A percentile compares a stretch with the other conserved stretches of the same genome.
These are phyloP conservation scores for Leucophenga maculata DNA, from an alignment of 2,888 invertebrate genomes.

Conservation along the genomic window DNA sequence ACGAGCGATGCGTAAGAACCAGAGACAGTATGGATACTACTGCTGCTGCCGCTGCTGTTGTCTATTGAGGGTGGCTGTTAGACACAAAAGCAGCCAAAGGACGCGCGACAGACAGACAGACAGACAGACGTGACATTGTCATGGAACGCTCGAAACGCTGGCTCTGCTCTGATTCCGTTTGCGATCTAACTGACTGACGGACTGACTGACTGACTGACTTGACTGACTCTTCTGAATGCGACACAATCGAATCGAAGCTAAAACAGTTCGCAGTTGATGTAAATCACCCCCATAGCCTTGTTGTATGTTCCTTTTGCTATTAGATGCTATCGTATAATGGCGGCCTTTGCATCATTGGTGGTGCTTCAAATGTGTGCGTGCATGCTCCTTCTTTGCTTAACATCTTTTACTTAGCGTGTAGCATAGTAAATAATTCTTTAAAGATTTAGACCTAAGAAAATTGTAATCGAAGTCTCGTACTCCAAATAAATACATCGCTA, in stretches of 20 bases:
- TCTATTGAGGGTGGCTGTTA: background rate
- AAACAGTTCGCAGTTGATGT: constrained; percentile 33
- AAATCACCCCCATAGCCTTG: constrained; percentile 43
- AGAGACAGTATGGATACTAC: constrained; percentile 1
- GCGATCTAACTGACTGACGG: background rate
- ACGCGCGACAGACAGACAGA: background rate
- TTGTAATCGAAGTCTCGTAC: background rate
- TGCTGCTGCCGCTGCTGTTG: background rate
- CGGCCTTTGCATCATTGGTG: background rate
- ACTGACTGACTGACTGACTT: too few species aligned
- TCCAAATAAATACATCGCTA: background rate
- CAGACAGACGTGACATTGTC: constrained; percentile 17
- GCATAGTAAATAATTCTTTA: constrained; percentile 63
- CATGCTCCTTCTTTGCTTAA: background rate
- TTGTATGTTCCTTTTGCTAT: background rate
- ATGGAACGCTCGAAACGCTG: background rate
- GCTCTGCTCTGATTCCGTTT: background rate
- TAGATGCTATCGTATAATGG: background rate
- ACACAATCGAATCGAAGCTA: too few species aligned
- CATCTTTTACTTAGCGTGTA: too few species aligned
- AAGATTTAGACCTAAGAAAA: constrained; percentile 53
- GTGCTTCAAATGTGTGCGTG: background rate
- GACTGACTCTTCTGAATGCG: too few species aligned
- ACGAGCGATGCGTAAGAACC: too few species aligned
- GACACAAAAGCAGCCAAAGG: background rate